Base-by-base conservation (phyloP, 2,797 vertebrate genomes). In the Halcyon badia region DNA sequence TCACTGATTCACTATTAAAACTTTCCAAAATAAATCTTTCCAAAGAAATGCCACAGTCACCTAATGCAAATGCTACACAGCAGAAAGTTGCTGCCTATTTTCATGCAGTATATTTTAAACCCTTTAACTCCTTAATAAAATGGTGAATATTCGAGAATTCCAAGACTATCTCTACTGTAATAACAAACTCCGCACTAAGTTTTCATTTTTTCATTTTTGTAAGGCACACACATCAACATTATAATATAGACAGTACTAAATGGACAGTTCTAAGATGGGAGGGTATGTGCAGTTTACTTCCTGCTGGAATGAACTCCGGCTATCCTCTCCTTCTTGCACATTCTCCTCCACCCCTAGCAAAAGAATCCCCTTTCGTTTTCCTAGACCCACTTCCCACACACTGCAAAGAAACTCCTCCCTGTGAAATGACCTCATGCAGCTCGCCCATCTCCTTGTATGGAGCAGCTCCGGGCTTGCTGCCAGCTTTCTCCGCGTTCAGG, bases 381-480 rank as follows among this genome's bases (percentile, higher is more conserved):
- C 72, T 71, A 83, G 82, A 77, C 65, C 71, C 71, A 78, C 87
- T 91, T 88, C 65, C 76, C 65, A 90, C 80, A 93, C 61, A 44
- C 21, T 42, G 61, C 28, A 70, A 44, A 82, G 35, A 91, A 61
- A 9, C 79, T 83, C 90, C 90, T 94, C 93, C 93, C 54, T 76
- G 33, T 1, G 26, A 51, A 89, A 42, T 18, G 91, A 96, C 76
- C 80, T 97, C 93, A 97, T 93, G 72, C 95, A 76, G 69, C 90
- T 65, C 68, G 54, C 61, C 89, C 76, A 89, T 89, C 83, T 90
- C 91, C 90, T 83, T 93, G 22, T 85, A 91, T 25, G 79, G 94
- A 83, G 85, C 71, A 92, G 42, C 24, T 51, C 82, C 9, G 33
- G 95, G 89, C 86, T 21, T 7, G 35, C 62, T 5, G 94, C 94